Conservation (phyloP, 2,113 vertebrate species). For the Tetrao urogallus region DNA sequence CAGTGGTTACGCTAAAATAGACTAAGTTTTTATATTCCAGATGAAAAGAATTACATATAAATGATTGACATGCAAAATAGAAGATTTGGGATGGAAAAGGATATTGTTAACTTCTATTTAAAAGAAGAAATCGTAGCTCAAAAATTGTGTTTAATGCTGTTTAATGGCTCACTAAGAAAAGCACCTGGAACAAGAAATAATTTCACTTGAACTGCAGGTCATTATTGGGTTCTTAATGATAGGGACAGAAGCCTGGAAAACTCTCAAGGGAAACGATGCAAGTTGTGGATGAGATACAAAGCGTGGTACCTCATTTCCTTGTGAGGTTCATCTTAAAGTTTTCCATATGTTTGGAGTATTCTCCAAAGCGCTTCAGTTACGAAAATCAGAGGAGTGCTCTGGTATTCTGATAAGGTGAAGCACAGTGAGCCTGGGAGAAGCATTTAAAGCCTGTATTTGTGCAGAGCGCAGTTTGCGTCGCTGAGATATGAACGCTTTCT, state of each 20-base stretch:
- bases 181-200: conserved; percentile 6
- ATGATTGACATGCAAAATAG: conserved; percentile 30
- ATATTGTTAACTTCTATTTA: not conserved
- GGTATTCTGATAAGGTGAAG: not conserved
- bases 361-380: not conserved
- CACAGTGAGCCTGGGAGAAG: not conserved
- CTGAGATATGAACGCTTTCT: not conserved
- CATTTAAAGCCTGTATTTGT: not conserved
- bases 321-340: not conserved
- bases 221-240: not conserved
- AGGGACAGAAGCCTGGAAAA: not conserved
- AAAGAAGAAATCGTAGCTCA: not conserved
- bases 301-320: not conserved
- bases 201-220: not conserved
- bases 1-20: conserved; percentile 6
- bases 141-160: conserved; percentile 26
- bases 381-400: not conserved
- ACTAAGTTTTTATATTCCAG: conserved; percentile 16
- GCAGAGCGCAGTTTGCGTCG: accelerated
- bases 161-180: conserved; percentile 20
- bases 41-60: conserved; percentile 40
- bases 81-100: not conserved
- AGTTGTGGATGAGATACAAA: not conserved
- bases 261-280: not conserved
- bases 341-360: not conserved